These are phyloP conservation scores for Emys orbicularis DNA, from an alignment of 2,797 vertebrate species.

Conservation along the genomic window DNA sequence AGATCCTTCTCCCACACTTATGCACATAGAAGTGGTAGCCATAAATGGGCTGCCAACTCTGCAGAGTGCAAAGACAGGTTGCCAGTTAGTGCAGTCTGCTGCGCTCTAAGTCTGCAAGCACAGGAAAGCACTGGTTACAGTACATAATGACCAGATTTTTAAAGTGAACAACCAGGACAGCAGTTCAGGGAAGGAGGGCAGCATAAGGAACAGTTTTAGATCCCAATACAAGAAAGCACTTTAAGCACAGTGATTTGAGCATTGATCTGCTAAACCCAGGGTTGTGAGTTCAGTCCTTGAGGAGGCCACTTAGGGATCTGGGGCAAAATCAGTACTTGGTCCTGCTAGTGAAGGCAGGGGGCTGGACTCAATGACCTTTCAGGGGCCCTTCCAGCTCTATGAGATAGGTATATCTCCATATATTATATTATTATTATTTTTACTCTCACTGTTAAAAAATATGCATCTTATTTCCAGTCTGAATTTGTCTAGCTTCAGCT, in stretches of 20 bases:
- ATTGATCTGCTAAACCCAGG: too few relatives aligned
- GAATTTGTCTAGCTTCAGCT: too few relatives aligned
- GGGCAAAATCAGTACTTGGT: too few relatives aligned
- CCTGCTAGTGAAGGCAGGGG: too few relatives aligned
- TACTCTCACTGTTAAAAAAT: too few relatives aligned
- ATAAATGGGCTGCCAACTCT: neutral
- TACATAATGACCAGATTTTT: neutral
- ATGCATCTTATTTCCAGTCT: too few relatives aligned
- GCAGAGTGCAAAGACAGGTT: neutral
- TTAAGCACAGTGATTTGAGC: neutral
- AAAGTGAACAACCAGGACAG: neutral
- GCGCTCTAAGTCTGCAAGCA: neutral
- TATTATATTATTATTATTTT: too few relatives aligned
- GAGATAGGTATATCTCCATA: too few relatives aligned
- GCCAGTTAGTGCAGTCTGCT: neutral
- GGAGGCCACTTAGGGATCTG: too few relatives aligned
- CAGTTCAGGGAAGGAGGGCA: neutral
- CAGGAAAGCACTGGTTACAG: neutral
- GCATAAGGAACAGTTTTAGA: neutral
- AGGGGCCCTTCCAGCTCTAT: too few relatives aligned
- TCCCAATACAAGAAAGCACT: neutral
- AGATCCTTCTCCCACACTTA: neutral
- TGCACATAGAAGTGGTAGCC: neutral
- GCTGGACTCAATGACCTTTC: too few relatives aligned
- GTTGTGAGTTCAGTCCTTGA: too few relatives aligned